Evolutionary conservation across 2,113 vertebrate species (phyloP).

Genomic region (Alces alces): DNA sequence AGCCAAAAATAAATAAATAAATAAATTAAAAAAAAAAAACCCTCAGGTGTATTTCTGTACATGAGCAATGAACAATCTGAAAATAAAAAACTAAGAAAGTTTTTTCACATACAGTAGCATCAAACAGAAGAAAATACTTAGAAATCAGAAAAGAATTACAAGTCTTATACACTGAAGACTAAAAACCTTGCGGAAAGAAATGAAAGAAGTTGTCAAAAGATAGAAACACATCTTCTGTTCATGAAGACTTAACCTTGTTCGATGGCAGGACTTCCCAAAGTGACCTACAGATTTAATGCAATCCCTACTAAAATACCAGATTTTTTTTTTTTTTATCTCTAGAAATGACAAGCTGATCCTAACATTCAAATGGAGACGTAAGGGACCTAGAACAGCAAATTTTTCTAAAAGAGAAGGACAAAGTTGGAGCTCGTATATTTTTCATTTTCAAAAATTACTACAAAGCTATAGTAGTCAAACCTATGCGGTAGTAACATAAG

Average conservation of each 20-base stretch:
- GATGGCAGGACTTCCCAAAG: too few relatives aligned
- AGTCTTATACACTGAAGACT: neutral
- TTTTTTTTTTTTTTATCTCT: neutral
- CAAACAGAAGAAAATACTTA: neutral
- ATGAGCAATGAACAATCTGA: neutral
- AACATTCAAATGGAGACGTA: neutral
- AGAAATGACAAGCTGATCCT: neutral
- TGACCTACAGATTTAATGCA: neutral
- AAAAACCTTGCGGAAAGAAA: neutral
- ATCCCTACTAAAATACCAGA: neutral
- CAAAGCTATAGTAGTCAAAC: neutral
- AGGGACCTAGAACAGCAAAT: neutral
- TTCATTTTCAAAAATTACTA: neutral
- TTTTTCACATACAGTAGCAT: neutral
- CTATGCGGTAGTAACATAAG: neutral
- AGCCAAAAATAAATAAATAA: neutral
- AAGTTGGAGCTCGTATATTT: neutral
- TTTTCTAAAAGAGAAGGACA: neutral
- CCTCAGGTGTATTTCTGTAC: neutral
- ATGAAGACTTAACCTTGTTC: neutral
- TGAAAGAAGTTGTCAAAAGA: neutral
- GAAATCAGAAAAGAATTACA: neutral
- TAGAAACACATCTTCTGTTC: neutral
- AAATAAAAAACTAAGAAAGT: neutral
- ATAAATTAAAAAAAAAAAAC: rapidly evolving